These are phyloP conservation scores for Oryzias celebensis DNA, from an alignment of 2,113 vertebrate genomes.

Conservation along the genomic window DNA sequence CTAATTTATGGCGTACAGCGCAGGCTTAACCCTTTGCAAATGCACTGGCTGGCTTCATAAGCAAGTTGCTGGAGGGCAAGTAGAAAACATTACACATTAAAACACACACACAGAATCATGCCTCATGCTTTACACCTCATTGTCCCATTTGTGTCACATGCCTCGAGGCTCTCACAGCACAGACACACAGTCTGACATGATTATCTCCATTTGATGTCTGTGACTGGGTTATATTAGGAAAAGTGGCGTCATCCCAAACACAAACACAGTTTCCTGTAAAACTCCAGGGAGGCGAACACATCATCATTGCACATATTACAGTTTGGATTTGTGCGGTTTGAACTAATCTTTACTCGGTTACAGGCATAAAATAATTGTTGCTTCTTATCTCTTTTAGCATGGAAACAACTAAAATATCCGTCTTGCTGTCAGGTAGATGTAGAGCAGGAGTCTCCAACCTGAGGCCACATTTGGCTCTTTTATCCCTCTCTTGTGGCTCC, in stretches of 20 bases:
- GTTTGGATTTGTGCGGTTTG: too few species aligned
- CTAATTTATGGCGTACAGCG: slow-evolving; percentile 37
- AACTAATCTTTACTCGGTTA: too few species aligned
- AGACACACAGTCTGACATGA: slow-evolving; percentile 41
- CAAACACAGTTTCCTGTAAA: neutral
- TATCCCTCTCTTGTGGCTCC: too few species aligned
- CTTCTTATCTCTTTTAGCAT: too few species aligned
- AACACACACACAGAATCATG: slow-evolving; percentile 14
- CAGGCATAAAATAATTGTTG: too few species aligned
- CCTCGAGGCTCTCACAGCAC: slow-evolving; percentile 23
- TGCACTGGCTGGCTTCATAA: slow-evolving; percentile 28
- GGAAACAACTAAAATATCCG: too few species aligned
- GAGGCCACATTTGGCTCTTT: too few species aligned
- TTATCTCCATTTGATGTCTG: slow-evolving; percentile 54
- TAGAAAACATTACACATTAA: slow-evolving; percentile 48
- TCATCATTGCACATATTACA: too few species aligned
- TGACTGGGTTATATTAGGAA: slow-evolving; percentile 36
- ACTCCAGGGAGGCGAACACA: too few species aligned
- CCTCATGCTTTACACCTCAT: slow-evolving; percentile 30
- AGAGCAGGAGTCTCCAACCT: too few species aligned
- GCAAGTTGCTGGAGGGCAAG: slow-evolving; percentile 44
- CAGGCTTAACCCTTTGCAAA: slow-evolving; percentile 22
- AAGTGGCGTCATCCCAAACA: slow-evolving; percentile 40
- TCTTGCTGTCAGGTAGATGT: too few species aligned
- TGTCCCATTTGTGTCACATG: slow-evolving; percentile 27